Evolutionary conservation across 2,888 invertebrate species (phyloP).

Genomic region (Ellobium chinense): DNA sequence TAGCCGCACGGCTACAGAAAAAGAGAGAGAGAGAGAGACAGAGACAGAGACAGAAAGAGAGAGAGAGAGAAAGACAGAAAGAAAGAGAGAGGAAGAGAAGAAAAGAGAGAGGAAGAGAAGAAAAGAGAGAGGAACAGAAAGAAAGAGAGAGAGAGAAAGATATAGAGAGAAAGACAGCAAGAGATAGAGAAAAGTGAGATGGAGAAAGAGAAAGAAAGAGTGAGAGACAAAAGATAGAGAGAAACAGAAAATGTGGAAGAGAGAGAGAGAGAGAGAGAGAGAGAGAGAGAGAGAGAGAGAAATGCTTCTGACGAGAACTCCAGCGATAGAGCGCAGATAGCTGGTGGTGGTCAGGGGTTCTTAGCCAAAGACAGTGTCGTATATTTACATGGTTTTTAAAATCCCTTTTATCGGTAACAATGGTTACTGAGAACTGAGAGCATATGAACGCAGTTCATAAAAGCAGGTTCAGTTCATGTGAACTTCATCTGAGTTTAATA

Average conservation of each 20-base stretch:
- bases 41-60: constrained; percentile 40
- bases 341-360: no score
- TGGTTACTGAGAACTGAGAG: no score
- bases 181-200: background rate
- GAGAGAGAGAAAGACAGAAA: constrained; percentile 8
- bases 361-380: no score
- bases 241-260: background rate
- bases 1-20: constrained; percentile 29
- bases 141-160: background rate
- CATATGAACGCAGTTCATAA: no score
- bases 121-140: constrained; percentile 4
- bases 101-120: constrained; percentile 13
- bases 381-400: no score
- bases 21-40: constrained; percentile 48
- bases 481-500: no score
- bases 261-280: constrained; percentile 14
- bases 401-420: no score
- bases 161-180: background rate
- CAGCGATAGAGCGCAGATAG: no score
- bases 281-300: background rate
- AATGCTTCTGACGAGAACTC: no score
- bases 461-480: no score
- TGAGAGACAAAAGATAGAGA: background rate
- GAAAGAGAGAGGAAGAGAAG: constrained; percentile 13
- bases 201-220: background rate